phyloP scores from a whole-genome alignment of 2,888 invertebrate species.

The Gerris lacustris region DNA sequence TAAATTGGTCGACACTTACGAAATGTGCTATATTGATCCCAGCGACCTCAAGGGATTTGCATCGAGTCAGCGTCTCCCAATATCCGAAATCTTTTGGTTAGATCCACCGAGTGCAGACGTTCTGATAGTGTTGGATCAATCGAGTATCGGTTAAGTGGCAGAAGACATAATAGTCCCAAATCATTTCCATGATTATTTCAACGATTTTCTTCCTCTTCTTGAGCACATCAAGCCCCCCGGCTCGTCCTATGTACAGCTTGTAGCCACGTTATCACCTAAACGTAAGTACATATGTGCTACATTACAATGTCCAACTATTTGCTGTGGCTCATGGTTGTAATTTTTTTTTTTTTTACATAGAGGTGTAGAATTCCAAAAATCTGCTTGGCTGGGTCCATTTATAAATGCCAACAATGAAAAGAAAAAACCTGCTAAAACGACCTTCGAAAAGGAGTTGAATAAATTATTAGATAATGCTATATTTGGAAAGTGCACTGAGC shows the following conservation, averaged over 20 bases:
- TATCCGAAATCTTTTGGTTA: slow-evolving; percentile 18
- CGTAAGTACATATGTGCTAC: slow-evolving; percentile 16
- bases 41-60: slow-evolving; percentile 19
- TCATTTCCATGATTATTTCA: background rate
- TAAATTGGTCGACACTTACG: slow-evolving; percentile 16
- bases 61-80: slow-evolving; percentile 13
- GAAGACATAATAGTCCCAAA: slow-evolving; percentile 21
- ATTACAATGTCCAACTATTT: slow-evolving; percentile 15
- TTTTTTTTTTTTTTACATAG: slow-evolving; percentile 32
- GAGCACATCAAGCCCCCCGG: slow-evolving; percentile 15
- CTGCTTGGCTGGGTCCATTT: slow-evolving; percentile 31
- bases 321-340: slow-evolving; percentile 27
- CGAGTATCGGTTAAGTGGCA: slow-evolving; percentile 17
- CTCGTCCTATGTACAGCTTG: slow-evolving; percentile 13
- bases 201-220: slow-evolving; percentile 16
- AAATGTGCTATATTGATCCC: background rate
- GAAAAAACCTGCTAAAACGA: slow-evolving; percentile 29
- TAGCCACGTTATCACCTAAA: slow-evolving; percentile 18
- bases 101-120: slow-evolving; percentile 11
- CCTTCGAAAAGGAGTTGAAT: slow-evolving; percentile 37
- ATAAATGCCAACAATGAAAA: slow-evolving; percentile 27
- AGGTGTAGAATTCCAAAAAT: slow-evolving; percentile 32
- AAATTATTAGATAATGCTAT: background rate
- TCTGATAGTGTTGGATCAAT: slow-evolving; percentile 8
- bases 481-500: background rate